Conservation (phyloP, 2,888 invertebrate species). For the Brachyopa scutellaris region DNA sequence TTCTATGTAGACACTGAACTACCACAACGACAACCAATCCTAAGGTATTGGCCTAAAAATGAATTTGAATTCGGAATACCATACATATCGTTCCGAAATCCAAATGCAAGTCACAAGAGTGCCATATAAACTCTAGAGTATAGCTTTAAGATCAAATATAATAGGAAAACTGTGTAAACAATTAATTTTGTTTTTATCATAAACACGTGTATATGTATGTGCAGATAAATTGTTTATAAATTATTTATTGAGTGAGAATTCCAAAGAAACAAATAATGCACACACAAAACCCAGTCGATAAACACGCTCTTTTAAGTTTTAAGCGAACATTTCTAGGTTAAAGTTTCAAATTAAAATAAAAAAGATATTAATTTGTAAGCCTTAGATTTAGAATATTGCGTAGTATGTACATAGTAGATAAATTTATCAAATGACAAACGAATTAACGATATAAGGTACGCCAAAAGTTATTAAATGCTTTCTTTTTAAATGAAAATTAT, state of each 20-base stretch:
- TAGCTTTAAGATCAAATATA: too few species aligned
- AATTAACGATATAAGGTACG: neutral
- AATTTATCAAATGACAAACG: neutral
- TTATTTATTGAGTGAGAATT: conserved; percentile 66
- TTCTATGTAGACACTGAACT: conserved; percentile 88
- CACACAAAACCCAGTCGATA: conserved; percentile 16
- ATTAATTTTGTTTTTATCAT: too few species aligned
- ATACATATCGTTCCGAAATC: conserved; percentile 87
- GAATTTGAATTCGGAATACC: conserved; percentile 90
- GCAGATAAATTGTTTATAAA: neutral
- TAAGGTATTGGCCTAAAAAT: conserved; percentile 90
- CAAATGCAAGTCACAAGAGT: conserved; percentile 82
- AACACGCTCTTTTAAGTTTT: conserved; percentile 38
- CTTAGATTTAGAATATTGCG: too few species aligned
- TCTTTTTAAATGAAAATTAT: too few species aligned
- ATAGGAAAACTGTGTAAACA: too few species aligned
- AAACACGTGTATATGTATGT: neutral
- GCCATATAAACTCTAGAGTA: too few species aligned
- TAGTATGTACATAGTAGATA: too few species aligned
- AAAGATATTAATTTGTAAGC: too few species aligned
- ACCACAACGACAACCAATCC: conserved; percentile 87
- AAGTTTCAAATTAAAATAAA: too few species aligned
- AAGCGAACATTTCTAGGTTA: neutral
- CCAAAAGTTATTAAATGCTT: too few species aligned
- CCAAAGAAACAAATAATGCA: conserved; percentile 13